Evolutionary conservation across 2,888 invertebrate genomes (phyloP).

Genomic region (Molanna angustata): DNA sequence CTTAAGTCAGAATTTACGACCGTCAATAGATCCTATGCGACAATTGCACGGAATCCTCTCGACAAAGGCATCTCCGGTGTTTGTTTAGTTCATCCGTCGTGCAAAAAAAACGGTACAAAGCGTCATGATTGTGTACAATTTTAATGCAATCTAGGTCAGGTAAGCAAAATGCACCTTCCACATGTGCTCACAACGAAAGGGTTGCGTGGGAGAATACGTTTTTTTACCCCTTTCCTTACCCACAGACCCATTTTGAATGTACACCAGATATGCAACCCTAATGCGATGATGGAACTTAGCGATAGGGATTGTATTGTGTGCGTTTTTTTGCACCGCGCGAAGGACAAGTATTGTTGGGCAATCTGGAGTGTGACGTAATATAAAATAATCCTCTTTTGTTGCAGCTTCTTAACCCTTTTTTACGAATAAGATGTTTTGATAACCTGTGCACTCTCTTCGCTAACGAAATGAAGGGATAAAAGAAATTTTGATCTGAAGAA

Average conservation of each 20-base stretch:
- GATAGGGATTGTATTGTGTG: constrained; percentile 14
- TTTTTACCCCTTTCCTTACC: constrained; percentile 27
- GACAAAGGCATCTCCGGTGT: constrained; percentile 7
- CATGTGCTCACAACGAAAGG: constrained; percentile 28
- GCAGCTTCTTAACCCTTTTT: not conserved
- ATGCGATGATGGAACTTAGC: constrained; percentile 5
- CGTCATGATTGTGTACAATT: constrained; percentile 26
- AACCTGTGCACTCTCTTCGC: constrained; percentile 15
- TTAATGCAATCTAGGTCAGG: constrained; percentile 30
- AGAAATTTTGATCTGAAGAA: too few relatives aligned
- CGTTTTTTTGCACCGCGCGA: constrained; percentile 10
- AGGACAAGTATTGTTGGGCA: constrained; percentile 6
- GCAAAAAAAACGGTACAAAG: constrained; percentile 19
- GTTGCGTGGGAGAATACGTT: constrained; percentile 31
- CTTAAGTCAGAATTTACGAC: constrained; percentile 1
- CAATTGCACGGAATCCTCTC: not conserved
- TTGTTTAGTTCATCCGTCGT: constrained; percentile 7
- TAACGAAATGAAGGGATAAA: too few relatives aligned
- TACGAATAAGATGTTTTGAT: constrained; percentile 17
- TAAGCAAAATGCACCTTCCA: constrained; percentile 22
- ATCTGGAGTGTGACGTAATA: constrained; percentile 15
- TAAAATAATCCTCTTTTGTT: constrained; percentile 5
- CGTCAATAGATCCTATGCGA: not conserved
- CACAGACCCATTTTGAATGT: constrained; percentile 23
- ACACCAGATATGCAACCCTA: constrained; percentile 13